These are phyloP conservation scores for Gadus chalcogrammus DNA, from an alignment of 2,113 vertebrate genomes.

Conservation along the genomic window DNA sequence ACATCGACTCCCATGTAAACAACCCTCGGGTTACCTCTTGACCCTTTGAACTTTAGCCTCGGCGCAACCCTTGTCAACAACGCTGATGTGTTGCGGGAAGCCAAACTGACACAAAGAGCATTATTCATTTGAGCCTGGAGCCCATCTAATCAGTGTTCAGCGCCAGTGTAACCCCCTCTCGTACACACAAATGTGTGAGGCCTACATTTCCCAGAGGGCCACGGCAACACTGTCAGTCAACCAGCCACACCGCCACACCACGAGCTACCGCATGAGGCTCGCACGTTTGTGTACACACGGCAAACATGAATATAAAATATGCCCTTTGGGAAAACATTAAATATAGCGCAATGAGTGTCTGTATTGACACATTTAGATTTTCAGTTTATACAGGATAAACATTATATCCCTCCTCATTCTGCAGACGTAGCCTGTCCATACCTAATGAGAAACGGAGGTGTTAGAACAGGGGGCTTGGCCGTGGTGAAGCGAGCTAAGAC, in stretches of 20 bases:
- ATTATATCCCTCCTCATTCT: slow-evolving; percentile 18
- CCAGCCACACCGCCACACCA: slow-evolving; percentile 15
- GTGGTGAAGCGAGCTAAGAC: slow-evolving; percentile 45
- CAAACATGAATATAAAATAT: slow-evolving; percentile 22
- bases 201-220: slow-evolving; percentile 52
- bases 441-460: slow-evolving; percentile 56
- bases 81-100: slow-evolving; percentile 35
- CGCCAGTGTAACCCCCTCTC: slow-evolving; percentile 29
- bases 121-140: slow-evolving; percentile 62
- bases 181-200: slow-evolving; percentile 37
- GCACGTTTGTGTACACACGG: neutral
- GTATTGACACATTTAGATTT: slow-evolving; percentile 17
- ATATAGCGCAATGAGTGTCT: neutral
- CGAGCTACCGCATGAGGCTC: slow-evolving; percentile 4
- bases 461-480: slow-evolving; percentile 40
- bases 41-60: slow-evolving; percentile 57
- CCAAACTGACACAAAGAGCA: slow-evolving; percentile 58
- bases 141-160: slow-evolving; percentile 63
- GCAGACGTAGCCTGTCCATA: slow-evolving; percentile 47
- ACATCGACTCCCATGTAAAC: no score
- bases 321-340: slow-evolving; percentile 14
- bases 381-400: slow-evolving; percentile 30
- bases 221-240: slow-evolving; percentile 46
- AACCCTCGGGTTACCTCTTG: slow-evolving; percentile 24
- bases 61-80: slow-evolving; percentile 18